Percentiles rank a stretch among this genome's conserved stretches.
phyloP scores from a whole-genome alignment of 2,113 vertebrate species.

The Diadophis punctatus region DNA sequence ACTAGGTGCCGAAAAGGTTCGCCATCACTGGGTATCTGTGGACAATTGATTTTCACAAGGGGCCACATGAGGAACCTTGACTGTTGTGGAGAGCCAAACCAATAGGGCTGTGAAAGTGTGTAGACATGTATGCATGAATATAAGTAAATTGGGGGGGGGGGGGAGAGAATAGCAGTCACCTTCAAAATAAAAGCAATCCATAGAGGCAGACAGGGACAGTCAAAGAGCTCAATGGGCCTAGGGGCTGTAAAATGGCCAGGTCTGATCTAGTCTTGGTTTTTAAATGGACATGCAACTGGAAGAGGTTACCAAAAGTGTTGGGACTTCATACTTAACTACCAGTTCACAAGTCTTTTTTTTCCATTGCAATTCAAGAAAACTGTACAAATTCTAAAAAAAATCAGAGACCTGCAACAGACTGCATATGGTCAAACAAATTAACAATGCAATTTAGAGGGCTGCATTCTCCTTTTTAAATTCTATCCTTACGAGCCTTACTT shows the following conservation, averaged over 20 bases:
- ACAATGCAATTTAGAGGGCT: background rate
- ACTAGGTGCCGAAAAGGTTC: too few relatives aligned
- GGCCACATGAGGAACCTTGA: too few relatives aligned
- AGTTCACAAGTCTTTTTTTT: background rate
- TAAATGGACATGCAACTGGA: background rate
- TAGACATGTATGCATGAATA: too few relatives aligned
- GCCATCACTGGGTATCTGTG: too few relatives aligned
- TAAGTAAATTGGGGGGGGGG: too few relatives aligned
- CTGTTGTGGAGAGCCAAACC: too few relatives aligned
- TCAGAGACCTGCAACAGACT: background rate
- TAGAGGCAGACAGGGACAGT: too few relatives aligned
- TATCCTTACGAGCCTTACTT: background rate
- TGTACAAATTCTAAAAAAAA: background rate
- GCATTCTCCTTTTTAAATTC: background rate
- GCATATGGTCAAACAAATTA: background rate
- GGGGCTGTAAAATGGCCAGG: background rate
- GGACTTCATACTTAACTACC: background rate
- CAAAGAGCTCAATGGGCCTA: background rate
- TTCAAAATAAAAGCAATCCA: too few relatives aligned
- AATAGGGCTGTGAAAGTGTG: too few relatives aligned
- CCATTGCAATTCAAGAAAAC: background rate
- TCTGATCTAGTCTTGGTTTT: background rate
- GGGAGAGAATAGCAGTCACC: too few relatives aligned
- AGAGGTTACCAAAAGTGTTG: background rate
- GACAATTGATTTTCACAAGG: too few relatives aligned